These are phyloP conservation scores for Mormyrus lacerda DNA, from an alignment of 2,113 vertebrate species.

Conservation along the genomic window DNA sequence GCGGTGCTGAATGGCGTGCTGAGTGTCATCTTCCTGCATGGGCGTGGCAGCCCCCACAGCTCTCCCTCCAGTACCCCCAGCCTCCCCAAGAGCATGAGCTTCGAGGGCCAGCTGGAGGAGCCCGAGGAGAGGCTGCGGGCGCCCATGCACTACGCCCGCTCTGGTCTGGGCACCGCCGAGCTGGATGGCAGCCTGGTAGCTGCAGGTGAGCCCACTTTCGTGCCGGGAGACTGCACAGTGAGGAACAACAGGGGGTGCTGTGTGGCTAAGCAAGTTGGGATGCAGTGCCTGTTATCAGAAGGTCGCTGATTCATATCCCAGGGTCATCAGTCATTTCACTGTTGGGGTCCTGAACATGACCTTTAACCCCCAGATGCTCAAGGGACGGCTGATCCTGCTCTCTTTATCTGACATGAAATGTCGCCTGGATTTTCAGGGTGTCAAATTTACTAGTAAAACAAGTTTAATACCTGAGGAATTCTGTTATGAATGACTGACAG, in stretches of 20 bases:
- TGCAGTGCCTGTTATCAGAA: not conserved
- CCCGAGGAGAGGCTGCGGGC: constrained; percentile 74
- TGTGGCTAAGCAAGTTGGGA: not conserved
- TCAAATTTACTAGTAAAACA: not conserved
- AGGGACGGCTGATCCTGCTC: not conserved
- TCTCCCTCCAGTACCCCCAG: constrained; percentile 89
- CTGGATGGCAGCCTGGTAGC: constrained; percentile 78
- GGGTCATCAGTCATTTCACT: not conserved
- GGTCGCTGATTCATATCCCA: not conserved
- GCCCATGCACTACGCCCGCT: constrained; percentile 93
- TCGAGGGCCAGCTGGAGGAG: constrained; percentile 76
- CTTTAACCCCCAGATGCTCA: not conserved
- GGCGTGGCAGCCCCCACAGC: constrained; percentile 86
- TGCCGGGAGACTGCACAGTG: no score
- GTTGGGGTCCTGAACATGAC: not conserved
- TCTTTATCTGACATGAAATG: not conserved
- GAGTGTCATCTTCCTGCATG: constrained; percentile 93
- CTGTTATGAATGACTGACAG: not conserved
- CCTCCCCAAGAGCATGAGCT: constrained; percentile 89
- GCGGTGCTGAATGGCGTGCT: constrained; percentile 88
- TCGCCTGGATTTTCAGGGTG: not conserved
- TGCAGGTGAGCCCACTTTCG: constrained; percentile 63
- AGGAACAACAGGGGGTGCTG: not conserved
- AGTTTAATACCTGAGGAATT: not conserved
- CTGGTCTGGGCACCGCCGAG: constrained; percentile 83